Evolutionary conservation across 2,797 vertebrate species (phyloP).

Genomic region (Crocidura indochinensis): DNA sequence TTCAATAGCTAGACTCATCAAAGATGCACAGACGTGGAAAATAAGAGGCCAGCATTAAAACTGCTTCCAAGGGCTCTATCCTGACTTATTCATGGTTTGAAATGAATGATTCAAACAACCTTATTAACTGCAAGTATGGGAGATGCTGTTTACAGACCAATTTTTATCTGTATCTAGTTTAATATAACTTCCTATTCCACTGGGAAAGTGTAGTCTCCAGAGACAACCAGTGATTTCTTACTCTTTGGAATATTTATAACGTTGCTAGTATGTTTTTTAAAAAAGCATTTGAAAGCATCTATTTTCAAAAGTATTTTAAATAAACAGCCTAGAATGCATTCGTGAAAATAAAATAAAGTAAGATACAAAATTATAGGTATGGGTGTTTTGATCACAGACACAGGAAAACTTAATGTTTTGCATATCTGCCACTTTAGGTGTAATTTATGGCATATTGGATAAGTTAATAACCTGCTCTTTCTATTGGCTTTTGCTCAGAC

Average conservation of each 20-base stretch:
- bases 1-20: slow-evolving; percentile 3
- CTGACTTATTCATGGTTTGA: not conserved
- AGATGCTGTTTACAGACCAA: not conserved
- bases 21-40: not conserved
- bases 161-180: not conserved
- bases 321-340: not conserved
- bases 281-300: slow-evolving; percentile 10
- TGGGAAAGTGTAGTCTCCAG: not conserved
- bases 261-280: not conserved
- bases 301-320: not conserved
- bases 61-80: not conserved
- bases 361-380: not conserved
- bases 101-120: slow-evolving; percentile 43
- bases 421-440: not conserved
- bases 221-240: not conserved
- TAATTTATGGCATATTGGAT: not conserved
- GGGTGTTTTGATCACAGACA: not conserved
- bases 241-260: not conserved
- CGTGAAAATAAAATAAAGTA: not conserved
- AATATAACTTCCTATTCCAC: not conserved
- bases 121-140: not conserved
- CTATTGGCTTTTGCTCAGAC: slow-evolving; percentile 20
- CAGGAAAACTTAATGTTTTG: not conserved
- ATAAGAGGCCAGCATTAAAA: slow-evolving; percentile 36
- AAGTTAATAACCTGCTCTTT: slow-evolving; percentile 38